Conservation (phyloP, 2,113 vertebrate species). For the Mirounga angustirostris region DNA sequence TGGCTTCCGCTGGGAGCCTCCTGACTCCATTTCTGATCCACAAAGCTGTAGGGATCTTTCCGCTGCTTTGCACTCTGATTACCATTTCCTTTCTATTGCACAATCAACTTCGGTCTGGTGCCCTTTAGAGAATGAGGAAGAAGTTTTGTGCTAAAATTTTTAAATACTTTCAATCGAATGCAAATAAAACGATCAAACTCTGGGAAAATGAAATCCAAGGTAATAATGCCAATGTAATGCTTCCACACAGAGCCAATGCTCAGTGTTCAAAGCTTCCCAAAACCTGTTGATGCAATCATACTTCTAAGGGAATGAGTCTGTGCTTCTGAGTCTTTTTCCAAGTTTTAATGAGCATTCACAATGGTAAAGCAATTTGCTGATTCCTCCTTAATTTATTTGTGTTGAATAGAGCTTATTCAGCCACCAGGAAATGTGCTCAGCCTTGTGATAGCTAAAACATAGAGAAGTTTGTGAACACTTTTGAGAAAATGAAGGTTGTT, state of each 20-base stretch:
- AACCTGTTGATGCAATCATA: neutral
- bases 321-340: neutral
- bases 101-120: neutral
- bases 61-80: neutral
- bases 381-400: constrained; percentile 36
- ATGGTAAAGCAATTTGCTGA: constrained; percentile 17
- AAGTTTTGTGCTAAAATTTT: neutral
- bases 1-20: neutral
- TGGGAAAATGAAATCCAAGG: neutral
- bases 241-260: neutral
- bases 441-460: neutral
- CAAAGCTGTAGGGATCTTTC: neutral
- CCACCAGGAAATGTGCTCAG: constrained; percentile 39
- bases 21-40: neutral
- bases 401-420: neutral
- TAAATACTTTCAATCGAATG: constrained; percentile 4
- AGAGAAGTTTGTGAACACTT: neutral
- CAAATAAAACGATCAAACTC: constrained; percentile 5
- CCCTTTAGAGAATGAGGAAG: neutral
- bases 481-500: neutral
- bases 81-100: neutral
- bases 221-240: neutral
- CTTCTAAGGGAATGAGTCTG: neutral
- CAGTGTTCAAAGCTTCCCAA: neutral
- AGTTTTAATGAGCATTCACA: constrained; percentile 28